Evolutionary conservation across 1,140 invertebrate genomes (phyloP).

Genomic region (Lysiphlebus fabarum): DNA sequence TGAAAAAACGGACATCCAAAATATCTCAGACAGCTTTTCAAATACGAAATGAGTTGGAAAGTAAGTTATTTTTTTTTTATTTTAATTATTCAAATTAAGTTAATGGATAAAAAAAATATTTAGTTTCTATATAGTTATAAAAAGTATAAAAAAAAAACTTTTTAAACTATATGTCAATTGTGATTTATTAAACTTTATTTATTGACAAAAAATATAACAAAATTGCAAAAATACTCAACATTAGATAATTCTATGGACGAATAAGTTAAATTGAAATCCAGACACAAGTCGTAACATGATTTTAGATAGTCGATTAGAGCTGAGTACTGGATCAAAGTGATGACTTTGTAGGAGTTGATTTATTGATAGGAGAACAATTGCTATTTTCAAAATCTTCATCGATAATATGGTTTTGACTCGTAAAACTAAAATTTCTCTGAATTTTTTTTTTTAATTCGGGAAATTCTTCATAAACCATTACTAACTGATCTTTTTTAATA

Average conservation of each 20-base stretch:
- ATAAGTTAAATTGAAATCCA: background rate
- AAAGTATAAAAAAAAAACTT: background rate
- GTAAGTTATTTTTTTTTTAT: conserved; percentile 33
- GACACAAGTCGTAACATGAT: background rate
- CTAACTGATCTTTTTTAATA: conserved; percentile 56
- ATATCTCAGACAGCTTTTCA: conserved; percentile 45
- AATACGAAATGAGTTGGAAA: conserved; percentile 44
- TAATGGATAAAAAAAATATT: background rate
- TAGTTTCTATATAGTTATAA: background rate
- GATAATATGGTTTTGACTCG: conserved; percentile 25
- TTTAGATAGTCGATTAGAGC: background rate
- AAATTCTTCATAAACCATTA: conserved; percentile 41
- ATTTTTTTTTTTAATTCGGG: conserved; percentile 45
- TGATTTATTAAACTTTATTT: conserved; percentile 22
- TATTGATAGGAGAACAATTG: background rate
- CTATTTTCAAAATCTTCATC: background rate
- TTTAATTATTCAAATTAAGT: background rate
- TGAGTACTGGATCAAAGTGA: background rate
- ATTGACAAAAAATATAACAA: background rate
- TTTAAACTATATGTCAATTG: conserved; percentile 4
- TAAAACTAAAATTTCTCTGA: conserved; percentile 34
- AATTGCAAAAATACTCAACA: no score
- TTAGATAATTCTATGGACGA: background rate
- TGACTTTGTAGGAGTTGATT: background rate
- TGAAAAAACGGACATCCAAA: conserved; percentile 50